phyloP scores from a whole-genome alignment of 2,888 invertebrate genomes.

The Glaucopsyche alexis region DNA sequence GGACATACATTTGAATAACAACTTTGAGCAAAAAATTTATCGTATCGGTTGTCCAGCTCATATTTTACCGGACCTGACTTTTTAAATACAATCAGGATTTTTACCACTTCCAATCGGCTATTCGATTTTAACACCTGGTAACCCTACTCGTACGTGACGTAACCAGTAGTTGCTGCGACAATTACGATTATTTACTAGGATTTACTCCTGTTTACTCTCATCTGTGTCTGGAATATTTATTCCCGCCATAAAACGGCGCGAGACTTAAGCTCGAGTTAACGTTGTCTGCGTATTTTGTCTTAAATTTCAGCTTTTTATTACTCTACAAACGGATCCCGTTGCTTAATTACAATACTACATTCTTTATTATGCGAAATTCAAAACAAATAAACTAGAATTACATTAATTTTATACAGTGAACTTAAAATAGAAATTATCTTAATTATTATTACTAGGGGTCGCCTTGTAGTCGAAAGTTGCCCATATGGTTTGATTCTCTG shows the following conservation, averaged over 20 bases:
- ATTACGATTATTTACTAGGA: background rate
- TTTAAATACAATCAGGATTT: too few species aligned
- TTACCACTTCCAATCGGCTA: too few species aligned
- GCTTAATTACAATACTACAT: background rate
- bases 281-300: constrained; percentile 21
- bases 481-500: too few species aligned
- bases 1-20: too few species aligned
- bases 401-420: background rate
- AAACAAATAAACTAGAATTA: background rate
- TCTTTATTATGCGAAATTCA: background rate
- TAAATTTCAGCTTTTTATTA: constrained; percentile 22
- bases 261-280: background rate
- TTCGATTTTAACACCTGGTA: too few species aligned
- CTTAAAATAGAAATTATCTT: too few species aligned
- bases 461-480: too few species aligned
- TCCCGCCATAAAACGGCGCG: background rate
- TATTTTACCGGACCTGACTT: too few species aligned
- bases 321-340: background rate
- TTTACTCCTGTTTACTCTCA: background rate
- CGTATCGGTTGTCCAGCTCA: too few species aligned
- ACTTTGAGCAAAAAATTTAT: too few species aligned
- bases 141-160: background rate
- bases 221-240: background rate
- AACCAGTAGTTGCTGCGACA: background rate
- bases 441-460: too few species aligned